phyloP scores from a whole-genome alignment of 2,113 vertebrate genomes.

The Leucopternis melanops region DNA sequence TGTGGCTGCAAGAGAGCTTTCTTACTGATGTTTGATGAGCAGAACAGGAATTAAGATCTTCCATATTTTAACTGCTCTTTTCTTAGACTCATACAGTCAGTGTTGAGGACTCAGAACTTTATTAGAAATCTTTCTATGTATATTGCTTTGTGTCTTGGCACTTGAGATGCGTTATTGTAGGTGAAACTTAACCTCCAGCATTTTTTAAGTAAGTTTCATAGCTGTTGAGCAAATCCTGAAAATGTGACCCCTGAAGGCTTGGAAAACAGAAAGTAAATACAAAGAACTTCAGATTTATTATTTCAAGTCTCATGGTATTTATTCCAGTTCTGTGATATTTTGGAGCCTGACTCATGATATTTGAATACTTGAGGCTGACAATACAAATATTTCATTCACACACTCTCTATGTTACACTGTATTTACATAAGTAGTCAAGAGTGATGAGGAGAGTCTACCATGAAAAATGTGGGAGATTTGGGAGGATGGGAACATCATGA shows the following conservation, averaged over 20 bases:
- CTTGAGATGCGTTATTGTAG: background rate
- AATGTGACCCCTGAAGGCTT: background rate
- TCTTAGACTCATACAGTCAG: background rate
- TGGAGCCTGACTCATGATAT: background rate
- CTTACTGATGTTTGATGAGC: background rate
- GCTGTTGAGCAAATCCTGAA: background rate
- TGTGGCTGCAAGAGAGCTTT: background rate
- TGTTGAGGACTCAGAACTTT: background rate
- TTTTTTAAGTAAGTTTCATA: background rate
- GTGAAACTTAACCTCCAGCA: background rate
- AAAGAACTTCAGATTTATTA: background rate
- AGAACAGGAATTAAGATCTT: background rate
- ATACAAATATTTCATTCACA: background rate
- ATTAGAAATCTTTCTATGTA: background rate
- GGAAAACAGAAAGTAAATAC: background rate
- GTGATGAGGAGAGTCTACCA: background rate
- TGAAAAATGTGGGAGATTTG: background rate
- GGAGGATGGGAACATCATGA: background rate
- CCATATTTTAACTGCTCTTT: background rate
- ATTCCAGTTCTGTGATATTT: background rate
- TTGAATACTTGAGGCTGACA: background rate
- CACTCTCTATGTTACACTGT: fast-evolving
- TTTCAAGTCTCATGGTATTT: background rate
- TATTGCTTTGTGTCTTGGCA: background rate
- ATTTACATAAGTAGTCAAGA: background rate